These are phyloP conservation scores for Acrocera orbiculus DNA, from an alignment of 2,888 invertebrate species.

Conservation along the genomic window DNA sequence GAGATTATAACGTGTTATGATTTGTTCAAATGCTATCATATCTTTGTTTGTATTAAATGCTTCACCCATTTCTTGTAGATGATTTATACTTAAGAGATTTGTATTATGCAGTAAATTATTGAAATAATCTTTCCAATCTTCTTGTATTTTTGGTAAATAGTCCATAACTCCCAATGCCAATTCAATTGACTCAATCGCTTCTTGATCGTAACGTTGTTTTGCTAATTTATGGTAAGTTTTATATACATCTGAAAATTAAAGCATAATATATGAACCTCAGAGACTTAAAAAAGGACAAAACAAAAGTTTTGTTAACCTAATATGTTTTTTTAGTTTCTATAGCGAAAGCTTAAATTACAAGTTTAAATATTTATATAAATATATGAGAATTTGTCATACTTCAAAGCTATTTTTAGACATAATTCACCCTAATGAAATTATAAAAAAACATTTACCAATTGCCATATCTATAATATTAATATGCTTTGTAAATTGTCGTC, in stretches of 20 bases:
- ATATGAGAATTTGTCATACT: too few relatives aligned
- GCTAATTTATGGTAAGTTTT: too few relatives aligned
- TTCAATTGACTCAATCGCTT: conserved; percentile 18
- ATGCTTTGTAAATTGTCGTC: conserved; percentile 16
- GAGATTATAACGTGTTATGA: conserved; percentile 18
- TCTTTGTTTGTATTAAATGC: conserved; percentile 19
- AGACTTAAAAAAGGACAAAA: too few relatives aligned
- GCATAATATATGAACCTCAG: too few relatives aligned
- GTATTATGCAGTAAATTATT: conserved; percentile 22
- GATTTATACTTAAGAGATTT: conserved; percentile 16
- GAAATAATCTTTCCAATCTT: conserved; percentile 15
- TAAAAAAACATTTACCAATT: conserved; percentile 12
- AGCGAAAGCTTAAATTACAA: too few relatives aligned
- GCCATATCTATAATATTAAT: conserved; percentile 22
- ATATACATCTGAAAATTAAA: too few relatives aligned
- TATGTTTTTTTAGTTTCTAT: too few relatives aligned
- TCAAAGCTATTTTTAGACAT: too few relatives aligned
- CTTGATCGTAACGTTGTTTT: conserved; percentile 20
- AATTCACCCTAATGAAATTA: too few relatives aligned
- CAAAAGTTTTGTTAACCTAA: too few relatives aligned
- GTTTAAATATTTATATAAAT: too few relatives aligned
- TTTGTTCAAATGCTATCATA: conserved; percentile 18
- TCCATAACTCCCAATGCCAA: conserved; percentile 19
- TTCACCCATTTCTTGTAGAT: conserved; percentile 17
- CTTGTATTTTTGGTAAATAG: conserved; percentile 13